Percentiles rank a stretch among this genome's conserved stretches.
phyloP scores from a whole-genome alignment of 2,888 invertebrate genomes.

The Pammene aurita region DNA sequence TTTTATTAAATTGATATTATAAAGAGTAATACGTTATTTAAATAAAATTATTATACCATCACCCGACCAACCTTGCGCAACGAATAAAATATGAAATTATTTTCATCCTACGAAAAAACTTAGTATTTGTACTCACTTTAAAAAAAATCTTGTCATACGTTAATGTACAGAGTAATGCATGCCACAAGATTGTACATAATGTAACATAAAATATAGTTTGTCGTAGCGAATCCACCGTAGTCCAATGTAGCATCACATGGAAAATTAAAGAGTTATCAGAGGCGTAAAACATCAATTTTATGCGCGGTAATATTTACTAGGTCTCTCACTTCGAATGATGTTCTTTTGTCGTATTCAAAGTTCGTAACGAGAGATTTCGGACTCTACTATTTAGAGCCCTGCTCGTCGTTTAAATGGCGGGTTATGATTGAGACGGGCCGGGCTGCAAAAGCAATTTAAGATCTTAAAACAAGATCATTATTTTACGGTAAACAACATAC shows the following conservation, averaged over 20 bases:
- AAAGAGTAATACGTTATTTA: constrained; percentile 22
- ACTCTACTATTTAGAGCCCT: too few species aligned
- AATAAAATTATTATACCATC: constrained; percentile 28
- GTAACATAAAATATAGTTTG: constrained; percentile 49
- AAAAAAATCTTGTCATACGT: constrained; percentile 24
- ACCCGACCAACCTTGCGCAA: constrained; percentile 52
- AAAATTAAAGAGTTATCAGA: background rate
- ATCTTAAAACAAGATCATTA: background rate
- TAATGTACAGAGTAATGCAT: constrained; percentile 48
- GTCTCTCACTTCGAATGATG: too few species aligned
- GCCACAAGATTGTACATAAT: constrained; percentile 61
- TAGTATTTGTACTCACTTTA: constrained; percentile 3
- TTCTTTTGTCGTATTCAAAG: too few species aligned
- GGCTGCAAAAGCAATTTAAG: background rate
- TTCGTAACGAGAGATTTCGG: too few species aligned
- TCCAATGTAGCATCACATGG: constrained; percentile 30
- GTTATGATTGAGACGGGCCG: background rate
- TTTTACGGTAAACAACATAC: background rate
- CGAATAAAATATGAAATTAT: constrained; percentile 45
- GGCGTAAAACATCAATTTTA: background rate
- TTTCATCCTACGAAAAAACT: constrained; percentile 35
- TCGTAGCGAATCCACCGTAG: constrained; percentile 44
- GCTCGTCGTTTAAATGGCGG: background rate
- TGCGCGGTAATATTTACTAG: background rate
- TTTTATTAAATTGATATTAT: constrained; percentile 40